A percentile compares a stretch with the other conserved stretches of the same genome.
Evolutionary conservation across 2,888 invertebrate genomes (phyloP).

Genomic region (Diaphora mendica): DNA sequence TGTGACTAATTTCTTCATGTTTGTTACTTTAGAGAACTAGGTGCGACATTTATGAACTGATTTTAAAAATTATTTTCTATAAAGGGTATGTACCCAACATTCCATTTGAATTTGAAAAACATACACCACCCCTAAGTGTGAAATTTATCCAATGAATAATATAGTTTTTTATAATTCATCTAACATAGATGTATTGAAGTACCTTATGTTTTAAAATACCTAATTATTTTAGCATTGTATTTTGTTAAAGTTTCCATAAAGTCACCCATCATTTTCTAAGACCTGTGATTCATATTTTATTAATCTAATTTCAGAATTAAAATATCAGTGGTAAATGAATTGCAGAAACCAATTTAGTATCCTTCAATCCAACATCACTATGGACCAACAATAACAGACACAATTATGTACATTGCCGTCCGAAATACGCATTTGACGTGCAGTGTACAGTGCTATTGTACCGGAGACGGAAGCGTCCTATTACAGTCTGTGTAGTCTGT

Average conservation of each 20-base stretch:
- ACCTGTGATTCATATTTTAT: neutral
- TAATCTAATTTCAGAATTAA: neutral
- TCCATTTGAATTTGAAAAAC: neutral
- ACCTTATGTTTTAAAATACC: neutral
- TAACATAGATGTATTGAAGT: neutral
- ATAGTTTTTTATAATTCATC: neutral
- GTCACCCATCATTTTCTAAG: neutral
- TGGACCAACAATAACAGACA: slow-evolving; percentile 47
- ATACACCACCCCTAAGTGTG: neutral
- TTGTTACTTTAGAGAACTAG: neutral
- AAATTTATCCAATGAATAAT: neutral
- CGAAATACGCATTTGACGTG: slow-evolving; percentile 45
- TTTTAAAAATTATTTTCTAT: too few relatives aligned
- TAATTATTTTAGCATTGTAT: too few relatives aligned
- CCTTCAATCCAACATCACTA: slow-evolving; percentile 38
- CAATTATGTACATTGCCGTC: slow-evolving; percentile 37
- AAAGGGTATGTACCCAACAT: neutral
- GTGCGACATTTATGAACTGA: neutral
- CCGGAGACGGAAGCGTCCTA: slow-evolving; percentile 47
- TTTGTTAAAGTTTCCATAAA: neutral
- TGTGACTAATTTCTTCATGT: too few relatives aligned
- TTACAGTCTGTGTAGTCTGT: slow-evolving; percentile 57
- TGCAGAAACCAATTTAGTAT: slow-evolving; percentile 32
- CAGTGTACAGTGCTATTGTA: slow-evolving; percentile 44
- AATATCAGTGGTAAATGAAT: neutral